phyloP scores from a whole-genome alignment of 2,113 vertebrate genomes.

The Rhinolophus ferrumequinum region DNA sequence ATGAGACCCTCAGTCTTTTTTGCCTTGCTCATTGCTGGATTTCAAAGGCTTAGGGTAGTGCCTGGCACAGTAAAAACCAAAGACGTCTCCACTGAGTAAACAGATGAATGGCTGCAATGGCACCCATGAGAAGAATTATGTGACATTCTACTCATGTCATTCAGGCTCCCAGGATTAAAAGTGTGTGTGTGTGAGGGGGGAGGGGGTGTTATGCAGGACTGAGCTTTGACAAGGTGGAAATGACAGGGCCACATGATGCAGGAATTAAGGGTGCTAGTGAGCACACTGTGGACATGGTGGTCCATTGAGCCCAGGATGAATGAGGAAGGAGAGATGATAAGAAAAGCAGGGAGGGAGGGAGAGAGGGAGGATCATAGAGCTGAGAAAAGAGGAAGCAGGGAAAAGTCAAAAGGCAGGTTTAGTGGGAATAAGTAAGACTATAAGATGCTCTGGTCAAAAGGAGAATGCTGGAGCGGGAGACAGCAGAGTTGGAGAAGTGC shows the following conservation, averaged over 20 bases:
- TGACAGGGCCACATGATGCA: background rate
- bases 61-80: background rate
- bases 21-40: background rate
- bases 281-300: background rate
- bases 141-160: background rate
- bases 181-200: too few relatives aligned
- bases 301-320: background rate
- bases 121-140: background rate
- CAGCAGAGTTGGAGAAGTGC: background rate
- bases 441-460: background rate
- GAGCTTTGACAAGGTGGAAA: background rate
- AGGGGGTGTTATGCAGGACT: background rate
- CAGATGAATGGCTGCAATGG: background rate
- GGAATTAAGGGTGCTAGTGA: background rate
- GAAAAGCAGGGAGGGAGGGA: background rate
- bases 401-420: background rate
- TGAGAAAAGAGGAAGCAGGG: background rate
- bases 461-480: background rate
- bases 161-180: background rate
- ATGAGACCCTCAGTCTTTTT: background rate
- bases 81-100: background rate
- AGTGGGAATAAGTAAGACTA: background rate
- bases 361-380: background rate
- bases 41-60: background rate
- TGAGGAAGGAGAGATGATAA: background rate